Evolutionary conservation across 1,140 invertebrate genomes (phyloP), one percentile per base, ranked within the genome.

Genomic region (Subanguina moxae): DNA sequence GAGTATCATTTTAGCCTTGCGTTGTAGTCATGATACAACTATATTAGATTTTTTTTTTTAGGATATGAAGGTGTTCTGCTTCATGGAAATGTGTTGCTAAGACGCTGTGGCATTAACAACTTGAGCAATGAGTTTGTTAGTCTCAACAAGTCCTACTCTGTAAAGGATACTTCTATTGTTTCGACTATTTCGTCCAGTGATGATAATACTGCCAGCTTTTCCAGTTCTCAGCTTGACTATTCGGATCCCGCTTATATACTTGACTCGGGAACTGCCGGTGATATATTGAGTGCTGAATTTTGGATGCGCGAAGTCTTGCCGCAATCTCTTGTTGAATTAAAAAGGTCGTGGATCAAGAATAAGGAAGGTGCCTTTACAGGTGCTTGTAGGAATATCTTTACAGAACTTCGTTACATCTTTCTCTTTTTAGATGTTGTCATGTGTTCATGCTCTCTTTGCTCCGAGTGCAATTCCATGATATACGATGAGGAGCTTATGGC

Each of bases 401-500:
- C 11, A 11, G 3, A 38, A 5, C 11, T 38, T 38, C 32, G n/a
- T n/a, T 38, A 11, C 32, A 38, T 38, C 32, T 38, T 38, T 11
- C 11, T 38, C 3, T 7, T 68, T 62, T 65, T 75, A 56, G 81
- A 83, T 63, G 79, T 90, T 19, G 83, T 87, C 27, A 87, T 91
- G 65, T 90, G 88, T 8, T 89, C 89, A 38, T 89, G 88, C 68
- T 89, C 88, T 48, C 85, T 87, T 73, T 98, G 94, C 85, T 89
- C 91, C 83, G 89, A 90, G 79, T 98, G 95, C 82, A 86, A 87
- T n/a, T 88, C 89, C 42, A 85, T 94, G 63, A 84, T 98, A 1
- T 98, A 96, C 82, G 96, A 98, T 83, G 95, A 98, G 84, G 94
- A 99, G 83, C 96, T 98, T 64, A 97, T 98, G 93, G 90, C 92